Evolutionary conservation across 2,113 vertebrate species (phyloP), one percentile per base, ranked within the genome.

Genomic region (Albula goreensis): DNA sequence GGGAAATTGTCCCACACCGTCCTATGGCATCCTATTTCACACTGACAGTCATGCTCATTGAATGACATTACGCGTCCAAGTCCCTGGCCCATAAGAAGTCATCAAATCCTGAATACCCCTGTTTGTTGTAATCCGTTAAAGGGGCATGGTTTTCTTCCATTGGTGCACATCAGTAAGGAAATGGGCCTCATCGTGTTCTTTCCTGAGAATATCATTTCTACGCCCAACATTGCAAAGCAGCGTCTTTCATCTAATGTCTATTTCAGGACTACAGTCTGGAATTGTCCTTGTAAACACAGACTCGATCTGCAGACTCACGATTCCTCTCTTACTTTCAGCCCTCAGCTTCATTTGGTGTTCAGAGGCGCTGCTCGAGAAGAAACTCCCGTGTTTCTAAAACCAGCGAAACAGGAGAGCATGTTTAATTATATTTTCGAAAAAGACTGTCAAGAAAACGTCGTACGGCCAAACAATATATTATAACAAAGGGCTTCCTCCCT

Each of bases 401-500:
- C 86, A 89, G 82, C 87, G 89, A 88, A 93, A 92, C 91, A 88
- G 87, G 87, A 91, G 90, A 91, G 92, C 92, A 90, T 87, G 93
- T 91, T 93, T 91, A 95, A 94, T 93, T 93, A 92, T 90, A 92
- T 88, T 92, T 88, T 94, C 93, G 89, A 93, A 93, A 92, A 93
- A 93, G 92, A 93, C 93, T 82, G 89, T 88, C 70, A 87, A 90
- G 88, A 90, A 89, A 5, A 70, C 63, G 0, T 22, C 87, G 49
- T 91, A 88, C 87, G 92, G 93, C 93, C 93, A 94, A 91, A 90
- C 90, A 92, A 94, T 93, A 91, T 92, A 93, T 93, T 92, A 93
- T 92, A 85, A 63, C 86, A 91, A 88, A 88, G 83, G 85, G 63
- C 87, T 81, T 11, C 74, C 85, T 60, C 86, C 63, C 83, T 82